Percentiles rank a stretch among this genome's conserved stretches.
Conservation (phyloP, 2,113 vertebrate genomes). For the Andinoacara biseriatus region DNA sequence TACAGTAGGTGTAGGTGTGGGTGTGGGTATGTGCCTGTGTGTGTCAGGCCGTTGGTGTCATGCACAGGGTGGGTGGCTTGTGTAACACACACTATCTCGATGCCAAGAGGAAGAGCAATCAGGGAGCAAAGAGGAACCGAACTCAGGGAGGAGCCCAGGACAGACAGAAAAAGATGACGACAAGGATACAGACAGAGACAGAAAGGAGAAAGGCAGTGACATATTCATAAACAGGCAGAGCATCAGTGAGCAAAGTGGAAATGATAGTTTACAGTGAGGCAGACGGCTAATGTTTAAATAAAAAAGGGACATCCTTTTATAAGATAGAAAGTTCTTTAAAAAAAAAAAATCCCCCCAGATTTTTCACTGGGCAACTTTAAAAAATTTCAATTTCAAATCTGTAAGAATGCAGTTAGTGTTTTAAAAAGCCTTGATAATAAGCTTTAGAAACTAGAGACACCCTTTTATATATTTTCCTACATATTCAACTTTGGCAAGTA, state of each 20-base stretch:
- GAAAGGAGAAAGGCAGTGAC: conserved; percentile 21
- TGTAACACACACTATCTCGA: conserved; percentile 57
- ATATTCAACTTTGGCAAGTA: neutral
- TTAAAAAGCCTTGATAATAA: neutral
- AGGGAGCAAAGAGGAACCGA: conserved; percentile 59
- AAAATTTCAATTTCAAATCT: neutral
- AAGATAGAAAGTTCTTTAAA: neutral
- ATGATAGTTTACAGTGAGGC: conserved; percentile 27
- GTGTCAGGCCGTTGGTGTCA: conserved; percentile 47
- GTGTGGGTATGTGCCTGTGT: conserved; percentile 1
- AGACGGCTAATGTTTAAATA: conserved; percentile 13
- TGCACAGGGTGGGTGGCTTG: conserved; percentile 70
- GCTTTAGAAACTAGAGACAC: neutral
- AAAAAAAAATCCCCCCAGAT: neutral
- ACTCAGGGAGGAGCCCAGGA: conserved; percentile 49
- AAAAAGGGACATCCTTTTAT: conserved; percentile 5
- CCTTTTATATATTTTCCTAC: neutral
- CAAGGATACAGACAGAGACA: conserved; percentile 56
- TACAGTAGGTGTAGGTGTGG: neutral
- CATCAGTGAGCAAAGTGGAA: conserved; percentile 47
- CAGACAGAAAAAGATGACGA: conserved; percentile 37
- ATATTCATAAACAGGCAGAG: conserved; percentile 50
- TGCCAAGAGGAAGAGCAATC: conserved; percentile 82
- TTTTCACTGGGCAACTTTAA: neutral
- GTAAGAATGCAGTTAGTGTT: neutral